Conservation (phyloP, 2,113 vertebrate species). For the Leucopsar rothschildi region DNA sequence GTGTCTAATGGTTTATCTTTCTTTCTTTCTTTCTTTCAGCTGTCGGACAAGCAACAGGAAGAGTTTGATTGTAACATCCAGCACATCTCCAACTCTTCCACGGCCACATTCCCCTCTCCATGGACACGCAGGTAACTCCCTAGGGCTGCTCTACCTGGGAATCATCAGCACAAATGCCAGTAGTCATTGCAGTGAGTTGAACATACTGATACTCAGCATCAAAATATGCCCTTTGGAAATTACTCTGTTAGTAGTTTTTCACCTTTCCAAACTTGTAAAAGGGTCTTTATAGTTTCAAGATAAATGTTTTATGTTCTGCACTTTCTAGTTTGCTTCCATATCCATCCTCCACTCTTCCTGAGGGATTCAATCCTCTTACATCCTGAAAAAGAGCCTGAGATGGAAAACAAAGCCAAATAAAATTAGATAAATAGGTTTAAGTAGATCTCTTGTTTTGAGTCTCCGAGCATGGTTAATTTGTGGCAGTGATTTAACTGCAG, state of each 20-base stretch:
- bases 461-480: background rate
- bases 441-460: background rate
- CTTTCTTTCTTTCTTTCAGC: constrained; percentile 77
- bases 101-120: constrained; percentile 94
- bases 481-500: background rate
- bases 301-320: background rate
- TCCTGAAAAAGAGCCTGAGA: background rate
- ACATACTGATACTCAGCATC: background rate
- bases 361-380: background rate
- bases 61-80: constrained; percentile 96
- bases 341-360: background rate
- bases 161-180: background rate
- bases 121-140: constrained; percentile 86
- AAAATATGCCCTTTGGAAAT: background rate
- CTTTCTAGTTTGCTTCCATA: background rate
- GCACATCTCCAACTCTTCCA: constrained; percentile 95
- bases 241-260: background rate
- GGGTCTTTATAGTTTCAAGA: background rate
- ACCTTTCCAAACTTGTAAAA: background rate
- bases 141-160: background rate
- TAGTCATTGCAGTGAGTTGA: background rate
- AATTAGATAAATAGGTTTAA: background rate
- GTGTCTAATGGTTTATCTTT: background rate
- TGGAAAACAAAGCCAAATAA: background rate
- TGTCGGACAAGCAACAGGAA: constrained; percentile 97